Conservation (phyloP, 2,888 invertebrate species). For the Aspidiotus rigidus region DNA sequence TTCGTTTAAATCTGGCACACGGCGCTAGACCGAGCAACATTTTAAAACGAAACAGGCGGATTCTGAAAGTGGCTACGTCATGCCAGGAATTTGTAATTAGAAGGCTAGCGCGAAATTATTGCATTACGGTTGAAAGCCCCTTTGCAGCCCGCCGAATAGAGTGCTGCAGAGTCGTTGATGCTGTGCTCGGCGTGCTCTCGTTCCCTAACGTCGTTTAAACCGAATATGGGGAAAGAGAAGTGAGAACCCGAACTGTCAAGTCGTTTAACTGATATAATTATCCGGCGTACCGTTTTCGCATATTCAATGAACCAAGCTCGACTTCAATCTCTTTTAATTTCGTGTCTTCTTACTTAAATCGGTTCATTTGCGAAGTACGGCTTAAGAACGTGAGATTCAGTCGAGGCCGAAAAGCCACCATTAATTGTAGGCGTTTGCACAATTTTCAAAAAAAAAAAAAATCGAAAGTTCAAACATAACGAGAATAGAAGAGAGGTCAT, state of each 20-base stretch:
- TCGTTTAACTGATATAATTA: constrained; percentile 33
- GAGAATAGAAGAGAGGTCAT: no score
- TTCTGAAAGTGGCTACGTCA: constrained; percentile 25
- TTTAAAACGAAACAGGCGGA: constrained; percentile 7
- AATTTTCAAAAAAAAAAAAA: no score
- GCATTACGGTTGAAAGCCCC: constrained; percentile 30
- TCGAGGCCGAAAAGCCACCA: no score
- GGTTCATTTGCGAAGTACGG: constrained; percentile 30
- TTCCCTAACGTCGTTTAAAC: constrained; percentile 5
- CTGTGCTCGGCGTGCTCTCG: not conserved
- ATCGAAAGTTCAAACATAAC: no score
- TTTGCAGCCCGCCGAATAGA: constrained; percentile 9
- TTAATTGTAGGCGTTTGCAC: no score
- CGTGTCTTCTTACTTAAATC: constrained; percentile 33
- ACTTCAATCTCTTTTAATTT: constrained; percentile 33
- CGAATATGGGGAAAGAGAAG: not conserved
- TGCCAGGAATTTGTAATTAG: constrained; percentile 31
- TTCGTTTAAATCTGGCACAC: not conserved
- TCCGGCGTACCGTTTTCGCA: constrained; percentile 26
- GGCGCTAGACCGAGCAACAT: not conserved
- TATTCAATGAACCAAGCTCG: constrained; percentile 27
- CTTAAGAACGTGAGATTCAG: no score
- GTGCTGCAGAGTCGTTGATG: not conserved
- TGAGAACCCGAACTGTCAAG: constrained; percentile 26
- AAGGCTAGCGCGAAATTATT: constrained; percentile 28